A percentile compares a stretch with the other conserved stretches of the same genome.
These are phyloP conservation scores for Babylonia areolata DNA, from an alignment of 1,140 invertebrate genomes.

Conservation along the genomic window DNA sequence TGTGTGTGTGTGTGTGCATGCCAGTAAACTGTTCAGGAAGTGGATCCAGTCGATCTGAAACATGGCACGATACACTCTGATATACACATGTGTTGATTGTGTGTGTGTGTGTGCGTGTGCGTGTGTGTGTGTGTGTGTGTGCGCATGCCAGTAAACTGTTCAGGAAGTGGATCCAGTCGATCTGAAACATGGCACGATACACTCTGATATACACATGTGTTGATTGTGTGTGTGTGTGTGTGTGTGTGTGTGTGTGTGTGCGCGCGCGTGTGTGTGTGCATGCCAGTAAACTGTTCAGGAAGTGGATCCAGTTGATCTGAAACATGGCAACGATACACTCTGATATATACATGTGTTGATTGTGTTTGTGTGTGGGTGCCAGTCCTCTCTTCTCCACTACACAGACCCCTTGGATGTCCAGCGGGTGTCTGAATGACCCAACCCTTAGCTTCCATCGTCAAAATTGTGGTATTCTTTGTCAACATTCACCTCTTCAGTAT, in stretches of 20 bases:
- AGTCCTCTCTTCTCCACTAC: too few species aligned
- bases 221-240: constrained; percentile 1
- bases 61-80: background rate
- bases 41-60: constrained; percentile 85
- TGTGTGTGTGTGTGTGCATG: background rate
- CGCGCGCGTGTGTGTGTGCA: background rate
- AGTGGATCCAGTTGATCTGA: constrained; percentile 86
- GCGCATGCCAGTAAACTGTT: constrained; percentile 79
- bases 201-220: background rate
- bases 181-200: constrained; percentile 68
- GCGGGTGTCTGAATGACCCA: too few species aligned
- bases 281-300: constrained; percentile 84
- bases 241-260: constrained; percentile 4
- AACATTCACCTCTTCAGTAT: too few species aligned
- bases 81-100: background rate
- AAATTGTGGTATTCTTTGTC: too few species aligned
- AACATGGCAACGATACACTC: constrained; percentile 11
- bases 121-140: constrained; percentile 9
- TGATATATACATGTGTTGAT: background rate
- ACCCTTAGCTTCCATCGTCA: too few species aligned
- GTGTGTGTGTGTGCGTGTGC: constrained; percentile 9
- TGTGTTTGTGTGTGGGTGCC: constrained; percentile 1
- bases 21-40: constrained; percentile 85
- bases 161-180: constrained; percentile 89
- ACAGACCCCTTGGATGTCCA: too few species aligned